Percentiles rank a stretch among this genome's conserved stretches.
These are phyloP conservation scores for Chromoteleia sp. DNA, from an alignment of 2,888 invertebrate genomes.

Conservation along the genomic window DNA sequence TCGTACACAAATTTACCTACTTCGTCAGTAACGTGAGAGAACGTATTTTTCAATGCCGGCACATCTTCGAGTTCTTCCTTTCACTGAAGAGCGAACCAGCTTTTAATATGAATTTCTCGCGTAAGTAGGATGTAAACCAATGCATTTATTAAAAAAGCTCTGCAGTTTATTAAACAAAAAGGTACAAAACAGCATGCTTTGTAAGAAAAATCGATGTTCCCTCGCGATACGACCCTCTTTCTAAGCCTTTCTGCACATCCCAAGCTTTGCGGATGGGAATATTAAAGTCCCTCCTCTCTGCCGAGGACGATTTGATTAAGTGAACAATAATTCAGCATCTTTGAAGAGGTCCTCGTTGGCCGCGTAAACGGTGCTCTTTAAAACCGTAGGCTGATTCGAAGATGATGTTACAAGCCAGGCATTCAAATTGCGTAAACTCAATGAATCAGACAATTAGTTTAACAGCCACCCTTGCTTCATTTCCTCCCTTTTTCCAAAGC, in stretches of 20 bases:
- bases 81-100: too few relatives aligned
- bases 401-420: constrained; percentile 27
- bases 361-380: constrained; percentile 31
- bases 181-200: constrained; percentile 21
- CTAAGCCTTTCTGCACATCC: constrained; percentile 41
- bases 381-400: constrained; percentile 28
- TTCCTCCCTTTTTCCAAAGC: neutral
- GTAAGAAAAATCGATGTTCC: constrained; percentile 38
- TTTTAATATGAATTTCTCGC: constrained; percentile 1
- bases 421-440: constrained; percentile 44
- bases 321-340: constrained; percentile 54
- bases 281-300: constrained; percentile 36
- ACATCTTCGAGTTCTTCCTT: too few relatives aligned
- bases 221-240: constrained; percentile 3
- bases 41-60: too few relatives aligned
- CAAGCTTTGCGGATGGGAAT: constrained; percentile 35
- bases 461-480: constrained; percentile 9
- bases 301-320: constrained; percentile 47
- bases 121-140: constrained; percentile 23
- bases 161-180: too few relatives aligned
- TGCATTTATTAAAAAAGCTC: constrained; percentile 36
- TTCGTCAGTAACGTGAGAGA: too few relatives aligned
- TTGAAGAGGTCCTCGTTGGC: constrained; percentile 39
- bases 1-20: too few relatives aligned
- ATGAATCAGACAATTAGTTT: constrained; percentile 53